Conservation (phyloP, 2,797 vertebrate genomes). For the Buceros bicornis region DNA sequence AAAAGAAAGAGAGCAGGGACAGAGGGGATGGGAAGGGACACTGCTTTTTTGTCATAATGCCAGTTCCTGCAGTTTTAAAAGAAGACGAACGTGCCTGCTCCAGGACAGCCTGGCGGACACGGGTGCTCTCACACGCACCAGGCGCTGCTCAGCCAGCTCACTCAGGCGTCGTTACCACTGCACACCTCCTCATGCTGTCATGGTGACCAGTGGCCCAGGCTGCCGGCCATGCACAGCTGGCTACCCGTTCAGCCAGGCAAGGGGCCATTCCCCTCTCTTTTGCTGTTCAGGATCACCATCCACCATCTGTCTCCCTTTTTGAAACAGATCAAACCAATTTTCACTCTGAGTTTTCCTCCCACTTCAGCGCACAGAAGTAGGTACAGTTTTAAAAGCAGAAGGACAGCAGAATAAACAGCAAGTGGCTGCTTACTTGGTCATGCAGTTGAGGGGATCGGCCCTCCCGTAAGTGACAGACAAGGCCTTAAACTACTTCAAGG, state of each 20-base stretch:
- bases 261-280: background rate
- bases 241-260: slow-evolving; percentile 67
- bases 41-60: background rate
- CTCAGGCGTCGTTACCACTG: background rate
- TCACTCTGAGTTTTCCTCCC: accelerated
- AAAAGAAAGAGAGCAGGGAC: background rate
- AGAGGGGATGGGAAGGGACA: background rate
- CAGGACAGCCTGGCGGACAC: accelerated
- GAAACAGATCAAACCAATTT: accelerated
- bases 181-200: slow-evolving; percentile 57
- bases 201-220: slow-evolving; percentile 69
- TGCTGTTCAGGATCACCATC: background rate
- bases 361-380: background rate
- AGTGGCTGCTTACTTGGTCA: background rate
- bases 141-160: background rate
- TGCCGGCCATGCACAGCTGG: slow-evolving; percentile 70
- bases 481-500: background rate
- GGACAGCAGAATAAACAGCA: background rate
- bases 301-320: background rate
- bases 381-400: background rate
- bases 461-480: background rate
- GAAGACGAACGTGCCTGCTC: background rate
- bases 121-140: accelerated
- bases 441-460: background rate
- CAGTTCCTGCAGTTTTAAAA: background rate